These are phyloP conservation scores for Drosophila helvetica DNA, from an alignment of 2,888 invertebrate species.

Conservation along the genomic window DNA sequence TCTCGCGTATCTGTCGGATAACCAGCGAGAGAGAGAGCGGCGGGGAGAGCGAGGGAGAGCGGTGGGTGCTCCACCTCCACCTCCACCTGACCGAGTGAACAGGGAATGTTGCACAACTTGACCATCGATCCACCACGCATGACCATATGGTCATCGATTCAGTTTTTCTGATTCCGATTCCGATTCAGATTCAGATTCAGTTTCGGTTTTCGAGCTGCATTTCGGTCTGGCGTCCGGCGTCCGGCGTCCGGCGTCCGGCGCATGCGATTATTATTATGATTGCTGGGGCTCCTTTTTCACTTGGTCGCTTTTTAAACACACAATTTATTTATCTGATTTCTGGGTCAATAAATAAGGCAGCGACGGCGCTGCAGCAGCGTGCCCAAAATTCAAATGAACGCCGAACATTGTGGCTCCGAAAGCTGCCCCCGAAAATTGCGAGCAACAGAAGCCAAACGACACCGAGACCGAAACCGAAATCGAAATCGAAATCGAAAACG, in stretches of 20 bases:
- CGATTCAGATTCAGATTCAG: conserved; percentile 2
- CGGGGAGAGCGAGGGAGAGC: background rate
- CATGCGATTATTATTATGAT: conserved; percentile 71
- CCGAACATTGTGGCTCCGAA: conserved; percentile 43
- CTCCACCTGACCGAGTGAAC: conserved; percentile 3
- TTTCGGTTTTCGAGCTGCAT: conserved; percentile 1
- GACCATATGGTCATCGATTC: conserved; percentile 37
- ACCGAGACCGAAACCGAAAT: conserved; percentile 17
- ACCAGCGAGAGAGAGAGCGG: background rate
- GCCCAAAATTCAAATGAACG: conserved; percentile 75
- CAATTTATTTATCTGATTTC: conserved; percentile 75
- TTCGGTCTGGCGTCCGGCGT: conserved; percentile 11
- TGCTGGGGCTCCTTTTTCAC: conserved; percentile 38
- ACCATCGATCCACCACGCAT: conserved; percentile 6
- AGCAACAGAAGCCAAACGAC: conserved; percentile 32
- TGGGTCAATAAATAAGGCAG: conserved; percentile 72
- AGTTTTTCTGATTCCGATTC: conserved; percentile 3
- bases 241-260: conserved; percentile 41
- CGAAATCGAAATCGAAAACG: conserved; percentile 16
- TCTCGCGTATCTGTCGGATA: background rate
- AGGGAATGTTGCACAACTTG: conserved; percentile 18
- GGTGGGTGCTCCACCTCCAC: background rate
- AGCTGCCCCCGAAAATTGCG: conserved; percentile 22
- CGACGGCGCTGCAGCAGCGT: conserved; percentile 50
- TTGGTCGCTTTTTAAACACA: conserved; percentile 48